phyloP scores from a whole-genome alignment of 1,140 invertebrate genomes.

The Drosophila prosaltans region DNA sequence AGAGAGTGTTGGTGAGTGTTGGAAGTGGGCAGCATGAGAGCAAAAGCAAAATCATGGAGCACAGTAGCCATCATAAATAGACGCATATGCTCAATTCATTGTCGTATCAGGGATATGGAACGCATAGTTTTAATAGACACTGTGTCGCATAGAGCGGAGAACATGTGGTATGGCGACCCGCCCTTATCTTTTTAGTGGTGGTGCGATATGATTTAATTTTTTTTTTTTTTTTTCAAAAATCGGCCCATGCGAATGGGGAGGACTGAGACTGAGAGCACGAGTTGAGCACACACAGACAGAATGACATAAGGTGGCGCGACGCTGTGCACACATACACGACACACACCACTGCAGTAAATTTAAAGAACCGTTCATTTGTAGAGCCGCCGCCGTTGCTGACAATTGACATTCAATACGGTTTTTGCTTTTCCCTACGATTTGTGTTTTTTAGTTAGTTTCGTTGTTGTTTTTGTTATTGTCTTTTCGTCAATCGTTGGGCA shows the following conservation, averaged over 20 bases:
- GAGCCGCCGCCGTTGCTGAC: slow-evolving; percentile 26
- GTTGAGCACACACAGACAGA: slow-evolving; percentile 26
- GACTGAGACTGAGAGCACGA: slow-evolving; percentile 29
- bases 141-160: slow-evolving; percentile 17
- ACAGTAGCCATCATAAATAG: slow-evolving; percentile 23
- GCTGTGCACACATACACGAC: slow-evolving; percentile 18
- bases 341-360: slow-evolving; percentile 8
- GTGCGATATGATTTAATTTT: slow-evolving; percentile 47
- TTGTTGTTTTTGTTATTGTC: slow-evolving; percentile 30
- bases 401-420: slow-evolving; percentile 50
- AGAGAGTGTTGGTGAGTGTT: slow-evolving; percentile 43
- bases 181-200: slow-evolving; percentile 51
- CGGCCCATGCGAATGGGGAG: slow-evolving; percentile 12
- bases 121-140: slow-evolving; percentile 21
- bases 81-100: not conserved
- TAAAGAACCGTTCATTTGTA: slow-evolving; percentile 65
- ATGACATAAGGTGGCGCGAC: slow-evolving; percentile 44
- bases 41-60: slow-evolving; percentile 10
- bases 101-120: not conserved
- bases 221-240: slow-evolving; percentile 21
- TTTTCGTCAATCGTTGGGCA: slow-evolving; percentile 60
- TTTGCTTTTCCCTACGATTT: slow-evolving; percentile 38
- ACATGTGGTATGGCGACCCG: slow-evolving; percentile 28
- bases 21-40: slow-evolving; percentile 19
- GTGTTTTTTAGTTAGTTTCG: slow-evolving; percentile 31